phyloP scores from a whole-genome alignment of 2,888 invertebrate genomes.

The Podotricha telesiphe region DNA sequence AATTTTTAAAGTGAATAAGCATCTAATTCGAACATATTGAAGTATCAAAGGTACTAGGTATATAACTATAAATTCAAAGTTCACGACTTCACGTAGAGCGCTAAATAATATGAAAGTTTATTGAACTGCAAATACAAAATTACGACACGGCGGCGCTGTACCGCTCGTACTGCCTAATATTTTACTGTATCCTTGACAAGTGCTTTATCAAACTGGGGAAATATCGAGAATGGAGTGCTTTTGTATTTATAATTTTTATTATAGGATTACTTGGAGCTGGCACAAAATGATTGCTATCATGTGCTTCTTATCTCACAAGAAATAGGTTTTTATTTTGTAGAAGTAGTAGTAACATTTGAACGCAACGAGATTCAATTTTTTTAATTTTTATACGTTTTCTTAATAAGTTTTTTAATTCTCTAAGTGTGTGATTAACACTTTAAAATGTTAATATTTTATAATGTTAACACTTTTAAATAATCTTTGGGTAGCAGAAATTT shows the following conservation, averaged over 20 bases:
- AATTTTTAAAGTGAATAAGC: slow-evolving; percentile 14
- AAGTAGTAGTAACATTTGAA: no score
- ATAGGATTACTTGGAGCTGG: neutral
- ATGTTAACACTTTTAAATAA: no score
- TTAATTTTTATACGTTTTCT: no score
- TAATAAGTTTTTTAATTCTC: no score
- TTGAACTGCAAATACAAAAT: slow-evolving; percentile 51
- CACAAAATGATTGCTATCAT: no score
- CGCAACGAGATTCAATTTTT: no score
- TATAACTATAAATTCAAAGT: slow-evolving; percentile 45
- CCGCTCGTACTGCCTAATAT: slow-evolving; percentile 11
- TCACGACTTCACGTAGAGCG: slow-evolving; percentile 27
- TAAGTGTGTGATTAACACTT: no score
- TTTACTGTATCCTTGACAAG: slow-evolving; percentile 15
- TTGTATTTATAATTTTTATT: neutral
- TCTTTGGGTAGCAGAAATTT: no score
- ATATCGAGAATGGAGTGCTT: neutral
- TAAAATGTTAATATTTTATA: no score
- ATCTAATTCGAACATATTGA: slow-evolving; percentile 34
- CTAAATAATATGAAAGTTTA: slow-evolving; percentile 53
- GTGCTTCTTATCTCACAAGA: no score
- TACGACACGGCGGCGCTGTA: slow-evolving; percentile 39
- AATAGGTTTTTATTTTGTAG: no score
- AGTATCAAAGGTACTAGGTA: slow-evolving; percentile 29
- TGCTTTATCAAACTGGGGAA: slow-evolving; percentile 8